Conservation (phyloP, 2,888 invertebrate species). For the Lithophane leautieri region DNA sequence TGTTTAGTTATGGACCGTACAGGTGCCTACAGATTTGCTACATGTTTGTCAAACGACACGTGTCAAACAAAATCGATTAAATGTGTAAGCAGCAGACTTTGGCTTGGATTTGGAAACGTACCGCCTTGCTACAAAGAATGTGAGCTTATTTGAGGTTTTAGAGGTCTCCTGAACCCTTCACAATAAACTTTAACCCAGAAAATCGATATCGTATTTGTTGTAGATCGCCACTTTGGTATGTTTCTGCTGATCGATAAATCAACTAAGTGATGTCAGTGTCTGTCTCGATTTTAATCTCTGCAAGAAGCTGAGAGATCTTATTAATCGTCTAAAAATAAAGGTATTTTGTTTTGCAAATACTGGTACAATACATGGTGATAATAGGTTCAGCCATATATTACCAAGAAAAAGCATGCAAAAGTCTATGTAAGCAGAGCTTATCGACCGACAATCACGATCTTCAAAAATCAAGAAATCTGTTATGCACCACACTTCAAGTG, state of each 20-base stretch:
- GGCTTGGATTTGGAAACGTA: no score
- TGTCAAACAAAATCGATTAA: background rate
- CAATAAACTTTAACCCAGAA: no score
- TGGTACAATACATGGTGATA: no score
- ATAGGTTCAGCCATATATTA: no score
- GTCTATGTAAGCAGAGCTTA: no score
- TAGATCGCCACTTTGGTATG: background rate
- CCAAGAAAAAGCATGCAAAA: no score
- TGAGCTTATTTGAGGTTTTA: no score
- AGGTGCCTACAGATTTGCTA: no score
- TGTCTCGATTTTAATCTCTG: background rate
- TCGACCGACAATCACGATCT: background rate
- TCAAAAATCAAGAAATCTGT: background rate
- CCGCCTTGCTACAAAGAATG: no score
- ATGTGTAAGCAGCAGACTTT: background rate
- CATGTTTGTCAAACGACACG: background rate
- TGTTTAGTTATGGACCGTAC: conserved; percentile 36
- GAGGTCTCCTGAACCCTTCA: no score
- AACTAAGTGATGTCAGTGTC: background rate
- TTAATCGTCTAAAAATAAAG: no score
- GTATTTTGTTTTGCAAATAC: no score
- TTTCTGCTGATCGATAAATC: background rate
- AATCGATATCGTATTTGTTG: background rate
- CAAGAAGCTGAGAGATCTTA: background rate
- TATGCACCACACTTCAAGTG: background rate